Conservation (phyloP, 2,888 invertebrate genomes). For the Torymus tubicola region DNA sequence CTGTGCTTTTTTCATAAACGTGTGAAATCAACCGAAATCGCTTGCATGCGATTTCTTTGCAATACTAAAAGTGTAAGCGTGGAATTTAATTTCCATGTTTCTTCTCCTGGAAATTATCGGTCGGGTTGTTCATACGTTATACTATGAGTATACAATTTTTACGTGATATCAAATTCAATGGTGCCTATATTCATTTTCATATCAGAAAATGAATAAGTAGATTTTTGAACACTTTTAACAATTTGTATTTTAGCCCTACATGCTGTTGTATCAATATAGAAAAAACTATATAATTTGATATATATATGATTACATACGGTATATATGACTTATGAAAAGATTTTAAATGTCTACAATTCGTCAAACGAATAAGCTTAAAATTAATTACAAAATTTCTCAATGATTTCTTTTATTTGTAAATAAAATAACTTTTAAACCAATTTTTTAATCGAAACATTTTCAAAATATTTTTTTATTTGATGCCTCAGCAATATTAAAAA, state of each 20-base stretch:
- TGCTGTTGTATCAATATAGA: too few relatives aligned
- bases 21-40: conserved; percentile 47
- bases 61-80: conserved; percentile 36
- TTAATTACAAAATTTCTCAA: too few relatives aligned
- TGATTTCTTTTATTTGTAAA: background rate
- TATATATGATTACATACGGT: too few relatives aligned
- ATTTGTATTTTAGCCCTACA: too few relatives aligned
- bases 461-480: background rate
- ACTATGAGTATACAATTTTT: background rate
- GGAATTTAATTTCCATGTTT: conserved; percentile 29
- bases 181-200: too few relatives aligned
- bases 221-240: too few relatives aligned
- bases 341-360: too few relatives aligned
- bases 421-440: background rate
- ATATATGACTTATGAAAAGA: too few relatives aligned
- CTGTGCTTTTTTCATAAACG: conserved; percentile 54
- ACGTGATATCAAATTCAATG: too few relatives aligned
- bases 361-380: too few relatives aligned
- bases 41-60: conserved; percentile 43
- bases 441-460: background rate
- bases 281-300: too few relatives aligned
- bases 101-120: conserved; percentile 48
- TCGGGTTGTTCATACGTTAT: background rate
- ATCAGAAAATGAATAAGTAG: too few relatives aligned
- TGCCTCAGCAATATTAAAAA: conserved; percentile 3